Base-by-base conservation (phyloP, 2,113 vertebrate species). In the Rhabdornis inornatus region DNA sequence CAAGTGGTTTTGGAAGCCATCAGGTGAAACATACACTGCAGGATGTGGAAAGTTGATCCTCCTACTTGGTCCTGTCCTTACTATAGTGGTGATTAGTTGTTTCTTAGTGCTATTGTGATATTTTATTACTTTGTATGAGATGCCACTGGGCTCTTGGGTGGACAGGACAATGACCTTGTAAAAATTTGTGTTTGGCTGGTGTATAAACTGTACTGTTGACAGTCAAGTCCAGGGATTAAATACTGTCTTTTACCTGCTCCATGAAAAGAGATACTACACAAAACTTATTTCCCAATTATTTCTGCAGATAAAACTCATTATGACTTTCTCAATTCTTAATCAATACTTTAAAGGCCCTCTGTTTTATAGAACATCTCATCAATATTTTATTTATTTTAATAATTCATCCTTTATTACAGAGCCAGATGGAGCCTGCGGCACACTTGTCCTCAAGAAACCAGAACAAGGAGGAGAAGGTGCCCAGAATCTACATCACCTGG, bases 301-400 rank as follows among this genome's bases (percentile, higher is more conserved):
- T 94, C 89, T 96, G 75, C 82, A 96, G 81, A 80, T 95, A 93
- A 96, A 97, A 86, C 83, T 96, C 97, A 97, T 97, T 94, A 97
- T 95, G 65, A 81, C 86, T 96, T 97, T 96, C 79, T 97, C 92
- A 93, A 96, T 98, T 97, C 96, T 95, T 96, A 97, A 98, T 97
- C 97, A 96, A 98, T 98, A 97, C 96, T 95, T 97, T 96, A 96
- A 97, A 97, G 44, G 90, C 82, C 87, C 94, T 97, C 96, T 97
- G 96, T 92, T 97, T 98, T 95, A 97, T 96, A 96, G 97, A 98
- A 97, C 79, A 97, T 82, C 92, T 97, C 96, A 98, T 98, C 94
- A 97, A 98, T 98, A 97, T 97, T 98, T 98, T 96, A 98, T 95
- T 93, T 91, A 80, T 85, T 97, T 98, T 97, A 98, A 98, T 98